Conservation (phyloP, 2,113 vertebrate genomes). For the Neopipo cinnamomea region DNA sequence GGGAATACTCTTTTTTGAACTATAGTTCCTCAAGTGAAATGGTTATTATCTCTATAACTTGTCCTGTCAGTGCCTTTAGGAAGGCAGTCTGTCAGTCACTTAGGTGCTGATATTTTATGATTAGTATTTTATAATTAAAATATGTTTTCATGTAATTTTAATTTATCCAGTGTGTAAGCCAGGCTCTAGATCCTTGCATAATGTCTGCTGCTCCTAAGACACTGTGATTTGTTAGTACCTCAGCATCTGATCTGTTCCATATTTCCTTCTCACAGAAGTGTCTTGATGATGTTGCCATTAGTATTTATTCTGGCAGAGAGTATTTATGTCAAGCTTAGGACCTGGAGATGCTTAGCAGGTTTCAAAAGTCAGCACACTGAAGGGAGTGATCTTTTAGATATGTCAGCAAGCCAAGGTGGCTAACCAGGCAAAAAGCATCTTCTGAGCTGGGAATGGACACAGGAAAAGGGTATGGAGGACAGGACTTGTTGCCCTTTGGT, state of each 20-base stretch:
- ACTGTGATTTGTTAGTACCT: neutral
- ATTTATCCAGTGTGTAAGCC: neutral
- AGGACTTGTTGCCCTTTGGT: neutral
- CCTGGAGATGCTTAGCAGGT: neutral
- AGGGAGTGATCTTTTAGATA: neutral
- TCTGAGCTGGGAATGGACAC: neutral
- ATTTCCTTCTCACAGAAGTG: neutral
- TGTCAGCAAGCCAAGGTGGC: neutral
- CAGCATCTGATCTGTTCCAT: neutral
- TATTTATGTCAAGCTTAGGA: neutral
- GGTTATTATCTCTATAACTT: neutral
- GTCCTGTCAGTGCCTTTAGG: neutral
- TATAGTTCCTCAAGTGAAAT: neutral
- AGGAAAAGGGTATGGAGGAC: neutral
- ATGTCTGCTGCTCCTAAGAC: neutral
- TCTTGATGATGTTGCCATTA: neutral
- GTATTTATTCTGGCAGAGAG: neutral
- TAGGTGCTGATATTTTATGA: neutral
- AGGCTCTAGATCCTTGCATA: neutral
- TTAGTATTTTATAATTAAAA: neutral
- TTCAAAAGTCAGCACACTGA: neutral
- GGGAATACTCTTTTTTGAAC: neutral
- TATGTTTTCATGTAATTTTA: neutral
- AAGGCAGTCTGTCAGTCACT: neutral
- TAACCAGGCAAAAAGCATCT: neutral